Evolutionary conservation across 2,113 vertebrate genomes (phyloP).

Genomic region (Ailurus styani): DNA sequence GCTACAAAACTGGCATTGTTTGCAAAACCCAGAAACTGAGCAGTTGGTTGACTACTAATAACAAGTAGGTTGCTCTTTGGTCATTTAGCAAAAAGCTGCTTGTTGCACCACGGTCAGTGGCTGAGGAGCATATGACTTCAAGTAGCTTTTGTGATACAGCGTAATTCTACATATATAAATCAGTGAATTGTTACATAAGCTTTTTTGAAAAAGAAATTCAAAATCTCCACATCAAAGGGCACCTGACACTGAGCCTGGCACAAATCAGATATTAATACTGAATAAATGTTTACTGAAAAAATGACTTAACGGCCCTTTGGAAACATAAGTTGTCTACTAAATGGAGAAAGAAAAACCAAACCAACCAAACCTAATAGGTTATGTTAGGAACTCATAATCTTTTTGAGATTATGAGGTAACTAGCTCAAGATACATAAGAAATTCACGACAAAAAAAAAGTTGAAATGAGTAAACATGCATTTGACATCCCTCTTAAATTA

Average conservation of each 20-base stretch:
- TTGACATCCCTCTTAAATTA: background rate
- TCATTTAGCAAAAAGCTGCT: constrained; percentile 19
- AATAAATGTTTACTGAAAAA: background rate
- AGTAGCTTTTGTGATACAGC: background rate
- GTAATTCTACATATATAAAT: background rate
- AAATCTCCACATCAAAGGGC: background rate
- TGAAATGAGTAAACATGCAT: constrained; percentile 26
- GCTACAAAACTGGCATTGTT: constrained; percentile 58
- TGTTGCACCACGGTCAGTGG: background rate
- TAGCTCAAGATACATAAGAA: background rate
- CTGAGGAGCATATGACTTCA: background rate
- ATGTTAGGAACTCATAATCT: background rate
- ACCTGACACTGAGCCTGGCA: background rate
- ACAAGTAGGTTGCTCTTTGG: background rate
- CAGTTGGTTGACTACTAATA: constrained; percentile 7
- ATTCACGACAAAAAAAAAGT: background rate
- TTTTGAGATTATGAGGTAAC: background rate
- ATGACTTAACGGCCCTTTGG: background rate
- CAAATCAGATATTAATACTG: background rate
- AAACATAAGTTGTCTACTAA: background rate
- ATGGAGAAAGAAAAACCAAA: constrained; percentile 10
- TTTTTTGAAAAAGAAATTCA: background rate
- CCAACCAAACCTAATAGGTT: background rate
- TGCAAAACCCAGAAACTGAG: constrained; percentile 55
- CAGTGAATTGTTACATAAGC: constrained; percentile 46